Base-by-base conservation (phyloP, 2,113 vertebrate genomes). In the Syngnathus typhle region DNA sequence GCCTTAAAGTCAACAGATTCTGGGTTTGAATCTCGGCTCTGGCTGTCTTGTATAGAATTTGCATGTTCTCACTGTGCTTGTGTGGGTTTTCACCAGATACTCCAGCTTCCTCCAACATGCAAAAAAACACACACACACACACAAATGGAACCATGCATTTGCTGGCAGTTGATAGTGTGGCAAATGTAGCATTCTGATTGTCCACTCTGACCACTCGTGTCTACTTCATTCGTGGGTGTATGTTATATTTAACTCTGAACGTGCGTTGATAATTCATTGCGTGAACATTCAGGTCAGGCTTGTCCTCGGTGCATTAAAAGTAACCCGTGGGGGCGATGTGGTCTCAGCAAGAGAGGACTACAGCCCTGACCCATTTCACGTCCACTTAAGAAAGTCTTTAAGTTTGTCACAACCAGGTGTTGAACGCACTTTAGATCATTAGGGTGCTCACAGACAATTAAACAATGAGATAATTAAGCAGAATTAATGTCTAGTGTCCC, bases 401-500 rank as follows among this genome's bases (percentile, higher is more conserved):
- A 43, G 68, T 79, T 80, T 77, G 80, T 83, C 52, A 70, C 73
- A 74, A 71, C 84, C 86, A 86, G 86, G 84, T 88, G 86, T 85
- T 86, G 65, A 75, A 58, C 69, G 70, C 78, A 44, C 72, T 80
- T 77, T 71, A 77, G 72, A 74, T 84, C 82, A 84, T 88, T 79
- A 77, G 75, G 64, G 71, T 59, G 75, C 81, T 85, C 69, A 80
- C 86, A 84, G 81, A 80, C 82, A 83, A 83, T 88, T 88, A 77
- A 85, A 81, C 84, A 80, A 82, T 67, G 56, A 75, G 69, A 66
- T 67, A 1, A 82, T 88, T 86, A 82, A 80, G 72, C 70, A 71
- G 76, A 83, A 83, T 85, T 84, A 85, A 85, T 88, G 83, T 77
- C 72, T 81, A 85, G 77, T 73, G 83, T 84, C 80, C 73, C 69